A percentile compares a stretch with the other conserved stretches of the same genome.
Conservation (phyloP, 2,797 vertebrate genomes). For the Anguilla marmorata region DNA sequence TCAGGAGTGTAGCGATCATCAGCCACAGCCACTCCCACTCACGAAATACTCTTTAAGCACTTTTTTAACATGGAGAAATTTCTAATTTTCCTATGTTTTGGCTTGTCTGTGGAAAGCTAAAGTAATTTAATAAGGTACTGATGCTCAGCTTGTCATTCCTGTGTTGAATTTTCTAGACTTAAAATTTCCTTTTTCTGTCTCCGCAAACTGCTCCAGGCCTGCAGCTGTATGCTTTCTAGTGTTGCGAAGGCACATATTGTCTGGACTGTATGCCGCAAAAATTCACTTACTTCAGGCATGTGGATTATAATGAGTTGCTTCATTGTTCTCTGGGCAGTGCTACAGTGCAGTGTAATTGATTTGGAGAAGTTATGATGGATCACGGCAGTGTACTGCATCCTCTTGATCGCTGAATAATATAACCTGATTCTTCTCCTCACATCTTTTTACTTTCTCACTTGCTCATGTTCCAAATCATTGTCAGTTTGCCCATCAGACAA, state of each 20-base stretch:
- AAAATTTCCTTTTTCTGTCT: neutral
- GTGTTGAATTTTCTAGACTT: neutral
- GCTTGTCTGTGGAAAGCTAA: neutral
- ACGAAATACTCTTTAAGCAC: neutral
- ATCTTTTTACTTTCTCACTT: neutral
- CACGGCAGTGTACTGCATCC: too few species aligned
- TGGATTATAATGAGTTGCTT: neutral
- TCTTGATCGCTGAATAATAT: neutral
- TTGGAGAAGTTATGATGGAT: slow-evolving; percentile 14
- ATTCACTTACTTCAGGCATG: neutral
- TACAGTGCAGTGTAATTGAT: neutral
- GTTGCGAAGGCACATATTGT: neutral
- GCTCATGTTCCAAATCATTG: neutral
- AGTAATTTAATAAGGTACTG: neutral
- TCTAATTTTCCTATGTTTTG: neutral
- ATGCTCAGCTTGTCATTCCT: neutral
- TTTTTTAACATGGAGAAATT: neutral
- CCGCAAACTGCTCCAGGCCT: neutral
- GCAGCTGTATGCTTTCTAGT: neutral
- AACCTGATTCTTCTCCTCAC: neutral
- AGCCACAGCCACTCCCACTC: neutral
- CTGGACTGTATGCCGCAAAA: neutral
- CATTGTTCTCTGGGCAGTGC: neutral
- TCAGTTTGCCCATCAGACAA: neutral
- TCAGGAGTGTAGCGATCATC: neutral